Evolutionary conservation across 2,797 vertebrate species (phyloP).

Genomic region (Peromyscus aztecus): DNA sequence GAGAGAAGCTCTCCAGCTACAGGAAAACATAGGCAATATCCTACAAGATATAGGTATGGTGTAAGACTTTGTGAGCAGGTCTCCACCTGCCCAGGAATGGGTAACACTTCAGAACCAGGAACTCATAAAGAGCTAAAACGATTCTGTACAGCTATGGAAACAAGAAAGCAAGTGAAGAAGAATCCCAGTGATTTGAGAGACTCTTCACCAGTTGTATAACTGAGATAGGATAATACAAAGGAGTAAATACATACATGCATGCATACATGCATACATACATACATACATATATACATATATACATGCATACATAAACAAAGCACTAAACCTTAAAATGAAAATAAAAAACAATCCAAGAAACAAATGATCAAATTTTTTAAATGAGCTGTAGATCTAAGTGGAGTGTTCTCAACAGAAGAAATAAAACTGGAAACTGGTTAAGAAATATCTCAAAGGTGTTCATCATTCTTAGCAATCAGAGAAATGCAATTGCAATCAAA

Average conservation of each 20-base stretch:
- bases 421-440: background rate
- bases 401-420: background rate
- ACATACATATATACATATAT: background rate
- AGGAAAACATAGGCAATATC: background rate
- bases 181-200: background rate
- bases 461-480: background rate
- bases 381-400: background rate
- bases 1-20: no score
- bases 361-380: background rate
- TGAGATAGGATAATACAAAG: no score
- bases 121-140: background rate
- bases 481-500: background rate
- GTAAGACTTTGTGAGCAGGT: no score
- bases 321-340: background rate
- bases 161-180: background rate
- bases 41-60: background rate
- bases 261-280: background rate
- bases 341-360: background rate
- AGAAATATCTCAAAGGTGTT: no score
- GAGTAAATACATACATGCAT: background rate
- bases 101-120: background rate
- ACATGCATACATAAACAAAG: background rate
- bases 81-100: background rate
- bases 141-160: no score
- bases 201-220: no score